phyloP scores from a whole-genome alignment of 2,797 vertebrate genomes.

The Semaprochilodus insignis region DNA sequence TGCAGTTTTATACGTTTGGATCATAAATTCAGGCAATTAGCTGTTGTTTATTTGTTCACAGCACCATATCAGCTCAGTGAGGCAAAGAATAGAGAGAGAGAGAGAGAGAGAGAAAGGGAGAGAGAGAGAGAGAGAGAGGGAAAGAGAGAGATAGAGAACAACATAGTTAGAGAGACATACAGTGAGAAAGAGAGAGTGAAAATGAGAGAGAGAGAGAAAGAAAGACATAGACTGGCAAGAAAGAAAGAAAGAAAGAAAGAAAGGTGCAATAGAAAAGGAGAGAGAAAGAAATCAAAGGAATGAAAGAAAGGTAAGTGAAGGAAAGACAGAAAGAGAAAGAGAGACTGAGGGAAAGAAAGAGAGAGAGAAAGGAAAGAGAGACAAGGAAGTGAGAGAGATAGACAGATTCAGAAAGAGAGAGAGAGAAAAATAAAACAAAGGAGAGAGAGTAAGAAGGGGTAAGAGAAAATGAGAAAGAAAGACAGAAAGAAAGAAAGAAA shows the following conservation, averaged over 20 bases:
- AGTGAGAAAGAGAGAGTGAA: not conserved
- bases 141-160: no score
- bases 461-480: not conserved
- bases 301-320: not conserved
- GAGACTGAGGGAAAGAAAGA: not conserved
- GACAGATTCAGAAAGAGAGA: not conserved
- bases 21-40: constrained; percentile 33
- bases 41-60: constrained; percentile 6
- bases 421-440: not conserved
- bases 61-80: not conserved
- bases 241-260: not conserved
- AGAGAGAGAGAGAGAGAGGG: not conserved
- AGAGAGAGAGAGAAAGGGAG: no score
- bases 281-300: not conserved
- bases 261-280: no score
- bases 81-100: not conserved
- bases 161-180: not conserved
- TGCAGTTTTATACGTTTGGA: not conserved
- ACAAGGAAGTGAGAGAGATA: not conserved
- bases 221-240: no score
- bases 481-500: not conserved
- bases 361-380: not conserved
- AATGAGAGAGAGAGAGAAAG: not conserved
- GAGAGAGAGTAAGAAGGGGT: not conserved
- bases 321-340: not conserved